These are phyloP conservation scores for Sciurus vulgaris DNA, from an alignment of 2,797 vertebrate genomes.

Conservation along the genomic window DNA sequence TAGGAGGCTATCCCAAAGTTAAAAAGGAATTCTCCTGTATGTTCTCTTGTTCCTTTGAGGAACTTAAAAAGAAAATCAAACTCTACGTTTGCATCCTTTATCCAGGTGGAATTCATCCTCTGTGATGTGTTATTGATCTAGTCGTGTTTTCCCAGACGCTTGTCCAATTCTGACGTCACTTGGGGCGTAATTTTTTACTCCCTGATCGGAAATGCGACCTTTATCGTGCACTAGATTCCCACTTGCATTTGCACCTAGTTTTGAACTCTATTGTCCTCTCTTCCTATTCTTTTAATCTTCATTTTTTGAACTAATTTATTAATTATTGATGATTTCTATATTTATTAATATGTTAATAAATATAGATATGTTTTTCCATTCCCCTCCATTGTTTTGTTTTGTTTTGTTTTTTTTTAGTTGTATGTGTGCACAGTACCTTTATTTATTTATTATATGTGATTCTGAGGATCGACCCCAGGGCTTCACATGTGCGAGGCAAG, in stretches of 20 bases:
- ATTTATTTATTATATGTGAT: too few species aligned
- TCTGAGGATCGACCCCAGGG: too few species aligned
- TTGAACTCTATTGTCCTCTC: background rate
- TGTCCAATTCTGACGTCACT: background rate
- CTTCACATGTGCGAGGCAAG: too few species aligned
- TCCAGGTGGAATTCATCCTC: background rate
- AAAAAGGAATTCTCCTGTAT: background rate
- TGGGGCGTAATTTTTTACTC: background rate
- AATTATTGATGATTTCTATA: background rate
- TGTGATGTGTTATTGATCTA: background rate
- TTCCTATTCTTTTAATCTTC: background rate
- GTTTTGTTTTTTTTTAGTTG: background rate
- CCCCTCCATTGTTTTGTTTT: background rate
- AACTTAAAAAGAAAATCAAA: background rate
- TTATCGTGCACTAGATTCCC: background rate
- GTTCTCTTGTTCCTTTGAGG: background rate
- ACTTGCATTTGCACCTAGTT: background rate
- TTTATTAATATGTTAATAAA: background rate
- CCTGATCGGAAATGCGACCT: background rate
- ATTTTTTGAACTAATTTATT: background rate
- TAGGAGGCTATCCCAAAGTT: background rate
- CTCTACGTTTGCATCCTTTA: background rate
- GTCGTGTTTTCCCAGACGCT: background rate
- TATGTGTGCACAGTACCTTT: too few species aligned
- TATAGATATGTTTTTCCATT: background rate